Base-by-base conservation (phyloP, 2,797 vertebrate genomes). In the Rhincodon typus region DNA sequence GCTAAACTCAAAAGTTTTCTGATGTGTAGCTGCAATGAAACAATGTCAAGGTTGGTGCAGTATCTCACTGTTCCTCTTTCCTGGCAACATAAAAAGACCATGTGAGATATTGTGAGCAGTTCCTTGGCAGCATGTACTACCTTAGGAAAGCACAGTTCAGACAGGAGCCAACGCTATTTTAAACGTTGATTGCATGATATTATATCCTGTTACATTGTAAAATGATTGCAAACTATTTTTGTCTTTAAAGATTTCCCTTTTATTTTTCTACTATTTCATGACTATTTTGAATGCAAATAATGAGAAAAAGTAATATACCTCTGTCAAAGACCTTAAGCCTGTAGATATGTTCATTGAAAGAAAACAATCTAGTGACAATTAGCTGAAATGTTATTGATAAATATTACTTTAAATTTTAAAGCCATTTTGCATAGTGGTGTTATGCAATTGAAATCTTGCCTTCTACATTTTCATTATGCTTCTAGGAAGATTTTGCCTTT, bases 171-270 rank as follows among this genome's bases (percentile, higher is more conserved):
- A 7, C 66, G 62, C 90, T 93, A 67, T 93, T 69, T 93, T 93
- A 93, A 69, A 69, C n/a, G 42, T 46, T 21, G 38, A 25, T 46
- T 84, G 38, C 42, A 84, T 38, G 66, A 93, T 69, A 69, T n/a
- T 13, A 42, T n/a, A 93, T 93, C 57, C 66, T 93, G 90, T 93
- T 93, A 42, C 90, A 69, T 69, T 7, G 90, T 69, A 69, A 93
- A 93, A 93, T 27, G 21, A 93, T 93, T 23, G n/a, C 66, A 13
- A 46, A 42, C 90, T 38, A 93, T 93, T 69, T 67, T 69, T 93
- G 19, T 38, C 90, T 93, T 93, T 93, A 69, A 93, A 93, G 90
- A 93, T 93, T 69, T 93, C 90, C 90, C 62, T 42, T 23, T 38
- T 42, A 69, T 93, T 62, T 23, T 42, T 93, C 90, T 93, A 25